phyloP scores from a whole-genome alignment of 2,888 invertebrate species.

The Rhaphigaster nebulosa region DNA sequence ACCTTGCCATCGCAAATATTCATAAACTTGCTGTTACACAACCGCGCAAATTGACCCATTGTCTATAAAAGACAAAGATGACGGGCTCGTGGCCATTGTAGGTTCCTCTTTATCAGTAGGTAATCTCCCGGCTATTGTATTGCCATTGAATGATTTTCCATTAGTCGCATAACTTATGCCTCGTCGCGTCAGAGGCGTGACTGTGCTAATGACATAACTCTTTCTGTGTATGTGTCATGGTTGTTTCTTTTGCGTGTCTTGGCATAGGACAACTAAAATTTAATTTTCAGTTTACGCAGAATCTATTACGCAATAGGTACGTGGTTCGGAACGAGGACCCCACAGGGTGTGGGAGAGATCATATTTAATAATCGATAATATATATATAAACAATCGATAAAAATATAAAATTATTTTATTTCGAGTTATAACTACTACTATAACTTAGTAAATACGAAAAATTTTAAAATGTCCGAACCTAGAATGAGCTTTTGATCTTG shows the following conservation, averaged over 20 bases:
- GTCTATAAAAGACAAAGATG: not conserved
- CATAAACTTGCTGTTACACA: constrained; percentile 16
- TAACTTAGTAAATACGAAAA: no score
- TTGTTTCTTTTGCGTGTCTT: not conserved
- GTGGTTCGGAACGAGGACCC: no score
- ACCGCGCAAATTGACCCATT: constrained; percentile 20
- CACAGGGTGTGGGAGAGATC: no score
- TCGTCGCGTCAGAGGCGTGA: not conserved
- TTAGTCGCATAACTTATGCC: not conserved
- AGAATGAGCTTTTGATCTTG: no score
- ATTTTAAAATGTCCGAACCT: no score
- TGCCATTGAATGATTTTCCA: not conserved
- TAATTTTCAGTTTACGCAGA: not conserved
- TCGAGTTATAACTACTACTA: no score
- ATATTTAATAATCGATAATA: no score
- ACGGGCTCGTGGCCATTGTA: not conserved
- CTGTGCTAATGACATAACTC: not conserved
- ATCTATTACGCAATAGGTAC: no score
- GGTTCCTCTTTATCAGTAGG: not conserved
- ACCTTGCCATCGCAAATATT: constrained; percentile 14
- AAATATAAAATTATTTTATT: no score
- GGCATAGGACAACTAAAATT: not conserved
- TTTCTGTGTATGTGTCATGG: not conserved
- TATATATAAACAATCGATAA: no score
- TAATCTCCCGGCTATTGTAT: not conserved